A percentile compares a stretch with the other conserved stretches of the same genome.
These are phyloP conservation scores for Dipodomys ordii DNA, from an alignment of 2,113 vertebrate species.

Conservation along the genomic window DNA sequence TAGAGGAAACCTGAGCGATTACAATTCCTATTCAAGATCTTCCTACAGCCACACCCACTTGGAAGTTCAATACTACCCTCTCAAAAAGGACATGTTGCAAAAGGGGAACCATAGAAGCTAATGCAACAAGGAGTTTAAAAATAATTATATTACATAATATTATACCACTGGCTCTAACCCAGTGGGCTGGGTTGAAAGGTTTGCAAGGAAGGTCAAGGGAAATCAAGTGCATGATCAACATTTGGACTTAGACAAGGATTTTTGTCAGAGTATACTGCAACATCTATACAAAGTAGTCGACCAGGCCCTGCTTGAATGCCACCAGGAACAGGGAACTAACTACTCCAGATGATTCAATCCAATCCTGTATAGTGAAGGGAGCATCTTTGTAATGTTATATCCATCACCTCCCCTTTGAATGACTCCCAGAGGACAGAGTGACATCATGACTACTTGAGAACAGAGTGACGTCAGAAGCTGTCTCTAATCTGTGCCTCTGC, in stretches of 20 bases:
- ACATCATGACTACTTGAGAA: neutral
- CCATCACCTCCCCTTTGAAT: neutral
- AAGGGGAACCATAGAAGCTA: neutral
- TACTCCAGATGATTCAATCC: neutral
- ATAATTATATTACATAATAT: neutral
- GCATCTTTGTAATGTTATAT: neutral
- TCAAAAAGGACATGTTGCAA: neutral
- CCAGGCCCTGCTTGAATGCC: neutral
- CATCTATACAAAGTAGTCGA: neutral
- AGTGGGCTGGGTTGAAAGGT: neutral
- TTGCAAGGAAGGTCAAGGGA: neutral
- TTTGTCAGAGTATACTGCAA: neutral
- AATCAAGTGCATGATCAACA: neutral
- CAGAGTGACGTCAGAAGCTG: neutral
- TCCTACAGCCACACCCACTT: constrained; percentile 6
- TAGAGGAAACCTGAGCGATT: neutral
- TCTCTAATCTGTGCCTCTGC: neutral
- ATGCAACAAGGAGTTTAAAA: neutral
- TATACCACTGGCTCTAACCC: neutral
- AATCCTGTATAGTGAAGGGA: neutral
- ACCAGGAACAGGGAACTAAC: neutral
- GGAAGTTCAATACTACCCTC: constrained; percentile 1
- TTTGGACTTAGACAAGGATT: neutral
- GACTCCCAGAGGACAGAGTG: neutral
- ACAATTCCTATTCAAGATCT: neutral